Evolutionary conservation across 1,140 invertebrate genomes (phyloP).

Genomic region (Caenorhabditis latens): DNA sequence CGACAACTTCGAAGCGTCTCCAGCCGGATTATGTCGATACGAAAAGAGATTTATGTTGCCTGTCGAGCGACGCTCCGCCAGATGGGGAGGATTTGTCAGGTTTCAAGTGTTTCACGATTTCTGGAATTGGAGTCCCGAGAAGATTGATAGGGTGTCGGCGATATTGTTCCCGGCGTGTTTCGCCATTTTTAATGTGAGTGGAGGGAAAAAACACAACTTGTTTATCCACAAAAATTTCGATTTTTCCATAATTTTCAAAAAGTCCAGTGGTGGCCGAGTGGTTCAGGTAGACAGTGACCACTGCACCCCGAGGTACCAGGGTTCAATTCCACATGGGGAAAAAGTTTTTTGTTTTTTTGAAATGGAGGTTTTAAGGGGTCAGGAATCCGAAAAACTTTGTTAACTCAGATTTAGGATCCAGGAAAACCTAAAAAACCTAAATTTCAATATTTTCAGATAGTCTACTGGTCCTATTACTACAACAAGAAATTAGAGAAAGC

Average conservation of each 20-base stretch:
- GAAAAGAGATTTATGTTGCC: constrained; percentile 75
- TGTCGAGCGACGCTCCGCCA: constrained; percentile 62
- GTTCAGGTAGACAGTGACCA: no score
- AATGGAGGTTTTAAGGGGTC: no score
- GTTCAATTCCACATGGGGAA: no score
- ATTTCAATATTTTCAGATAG: constrained; percentile 57
- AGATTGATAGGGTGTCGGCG: constrained; percentile 71
- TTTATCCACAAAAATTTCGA: no score
- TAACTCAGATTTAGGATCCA: no score
- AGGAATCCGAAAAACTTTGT: no score
- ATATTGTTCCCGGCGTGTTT: constrained; percentile 73
- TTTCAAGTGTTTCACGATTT: constrained; percentile 56
- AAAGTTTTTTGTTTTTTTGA: no score
- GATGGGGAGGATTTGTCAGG: constrained; percentile 20
- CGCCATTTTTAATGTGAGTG: constrained; percentile 68
- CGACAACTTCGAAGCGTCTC: constrained; percentile 63
- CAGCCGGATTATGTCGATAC: constrained; percentile 70
- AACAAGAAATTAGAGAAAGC: constrained; percentile 49
- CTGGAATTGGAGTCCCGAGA: constrained; percentile 70
- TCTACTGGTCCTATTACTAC: constrained; percentile 69
- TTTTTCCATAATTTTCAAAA: no score
- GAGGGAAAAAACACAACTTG: no score
- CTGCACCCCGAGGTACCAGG: no score
- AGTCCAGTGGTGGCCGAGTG: no score
- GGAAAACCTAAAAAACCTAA: no score